phyloP scores from a whole-genome alignment of 1,140 invertebrate species.

The Myzus persicae region DNA sequence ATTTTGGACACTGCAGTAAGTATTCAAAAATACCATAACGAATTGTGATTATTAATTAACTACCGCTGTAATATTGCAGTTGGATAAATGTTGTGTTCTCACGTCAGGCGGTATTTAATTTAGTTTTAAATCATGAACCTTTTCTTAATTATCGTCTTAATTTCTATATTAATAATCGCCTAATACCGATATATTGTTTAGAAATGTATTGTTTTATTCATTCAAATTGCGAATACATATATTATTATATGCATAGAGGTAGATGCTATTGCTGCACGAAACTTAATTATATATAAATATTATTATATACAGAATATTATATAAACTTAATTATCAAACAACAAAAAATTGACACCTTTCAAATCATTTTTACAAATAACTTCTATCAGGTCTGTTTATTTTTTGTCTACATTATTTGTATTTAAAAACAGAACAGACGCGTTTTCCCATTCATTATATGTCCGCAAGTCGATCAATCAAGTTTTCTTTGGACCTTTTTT shows the following conservation, averaged over 20 bases:
- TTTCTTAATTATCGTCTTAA: neutral
- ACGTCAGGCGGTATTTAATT: neutral
- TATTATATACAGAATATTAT: no score
- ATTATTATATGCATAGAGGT: neutral
- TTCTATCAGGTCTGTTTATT: neutral
- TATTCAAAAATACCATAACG: no score
- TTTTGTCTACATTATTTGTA: neutral
- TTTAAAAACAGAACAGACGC: neutral
- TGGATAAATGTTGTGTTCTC: neutral
- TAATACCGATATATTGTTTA: neutral
- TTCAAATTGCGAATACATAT: neutral
- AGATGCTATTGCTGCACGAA: neutral
- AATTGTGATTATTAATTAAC: no score
- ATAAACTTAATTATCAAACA: no score
- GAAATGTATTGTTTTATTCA: neutral
- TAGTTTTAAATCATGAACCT: neutral
- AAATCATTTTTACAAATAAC: neutral
- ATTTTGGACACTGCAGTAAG: no score
- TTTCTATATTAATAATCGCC: neutral
- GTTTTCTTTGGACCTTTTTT: constrained; percentile 21
- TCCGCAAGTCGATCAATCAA: constrained; percentile 29
- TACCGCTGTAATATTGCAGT: no score
- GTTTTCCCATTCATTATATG: constrained; percentile 8
- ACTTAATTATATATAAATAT: no score
- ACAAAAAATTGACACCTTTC: neutral